Percentiles rank a stretch among this genome's conserved stretches.
Evolutionary conservation across 2,888 invertebrate genomes (phyloP).

Genomic region (Thymelicus sylvestris): DNA sequence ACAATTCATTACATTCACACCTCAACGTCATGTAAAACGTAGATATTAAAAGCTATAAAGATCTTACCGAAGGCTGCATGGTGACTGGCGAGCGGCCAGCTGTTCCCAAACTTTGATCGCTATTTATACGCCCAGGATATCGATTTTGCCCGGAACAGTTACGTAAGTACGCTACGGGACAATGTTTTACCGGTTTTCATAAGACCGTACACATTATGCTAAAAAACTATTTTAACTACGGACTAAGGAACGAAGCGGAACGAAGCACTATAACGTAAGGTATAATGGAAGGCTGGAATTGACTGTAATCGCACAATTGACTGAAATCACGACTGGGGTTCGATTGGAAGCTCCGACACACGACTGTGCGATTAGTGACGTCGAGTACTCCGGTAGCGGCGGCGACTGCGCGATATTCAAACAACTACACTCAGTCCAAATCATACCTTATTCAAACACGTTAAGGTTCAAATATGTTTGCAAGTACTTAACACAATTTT

Average conservation of each 20-base stretch:
- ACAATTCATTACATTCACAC: too few species aligned
- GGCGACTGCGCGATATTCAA: conserved; percentile 70
- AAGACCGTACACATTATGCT: conserved; percentile 56
- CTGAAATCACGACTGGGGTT: conserved; percentile 49
- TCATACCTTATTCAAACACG: conserved; percentile 42
- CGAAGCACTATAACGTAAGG: conserved; percentile 16
- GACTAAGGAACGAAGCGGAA: not conserved
- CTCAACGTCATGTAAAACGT: too few species aligned
- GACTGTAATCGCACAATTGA: conserved; percentile 58
- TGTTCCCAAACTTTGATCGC: conserved; percentile 74
- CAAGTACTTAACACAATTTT: conserved; percentile 39
- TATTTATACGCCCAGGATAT: conserved; percentile 81
- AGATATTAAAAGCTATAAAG: not conserved
- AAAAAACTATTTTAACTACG: conserved; percentile 22
- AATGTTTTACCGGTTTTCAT: conserved; percentile 65
- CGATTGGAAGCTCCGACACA: conserved; percentile 51
- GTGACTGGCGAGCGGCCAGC: conserved; percentile 74
- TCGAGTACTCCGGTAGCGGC: conserved; percentile 65
- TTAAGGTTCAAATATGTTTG: conserved; percentile 53
- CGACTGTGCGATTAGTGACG: conserved; percentile 72
- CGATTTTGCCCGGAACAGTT: conserved; percentile 80
- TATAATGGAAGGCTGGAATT: conserved; percentile 49
- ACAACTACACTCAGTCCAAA: conserved; percentile 45
- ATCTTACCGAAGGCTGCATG: conserved; percentile 78
- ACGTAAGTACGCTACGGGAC: conserved; percentile 72